Conservation (phyloP, 1,140 invertebrate genomes). For the Cyclina sinensis region DNA sequence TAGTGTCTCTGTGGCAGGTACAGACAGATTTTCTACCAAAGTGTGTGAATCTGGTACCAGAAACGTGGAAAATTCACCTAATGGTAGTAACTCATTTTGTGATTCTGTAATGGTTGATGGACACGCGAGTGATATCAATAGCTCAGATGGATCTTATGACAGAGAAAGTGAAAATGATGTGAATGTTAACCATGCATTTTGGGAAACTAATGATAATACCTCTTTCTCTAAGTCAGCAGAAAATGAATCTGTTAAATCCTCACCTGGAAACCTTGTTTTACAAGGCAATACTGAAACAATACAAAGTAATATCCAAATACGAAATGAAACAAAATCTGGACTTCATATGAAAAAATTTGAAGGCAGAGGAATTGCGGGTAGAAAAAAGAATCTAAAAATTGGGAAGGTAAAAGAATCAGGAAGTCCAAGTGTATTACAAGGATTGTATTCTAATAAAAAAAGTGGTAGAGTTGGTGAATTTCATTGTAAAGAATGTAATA, state of each 20-base stretch:
- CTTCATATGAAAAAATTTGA: not conserved
- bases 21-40: too few species aligned
- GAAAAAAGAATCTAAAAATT: not conserved
- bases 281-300: not conserved
- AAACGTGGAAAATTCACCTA: not conserved
- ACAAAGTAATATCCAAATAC: not conserved
- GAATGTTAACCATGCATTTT: not conserved
- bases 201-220: not conserved
- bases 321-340: not conserved
- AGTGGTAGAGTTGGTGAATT: constrained; percentile 16
- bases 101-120: not conserved
- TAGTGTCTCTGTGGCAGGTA: too few species aligned
- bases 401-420: not conserved
- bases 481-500: constrained; percentile 50
- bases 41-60: not conserved
- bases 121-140: not conserved
- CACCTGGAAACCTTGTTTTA: not conserved
- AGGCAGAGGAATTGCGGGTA: not conserved
- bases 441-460: not conserved
- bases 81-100: not conserved
- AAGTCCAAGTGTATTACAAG: not conserved
- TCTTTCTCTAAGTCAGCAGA: not conserved
- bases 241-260: not conserved
- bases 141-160: not conserved
- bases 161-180: not conserved